Conservation (phyloP, 2,113 vertebrate genomes). For the Osmerus eperlanus region DNA sequence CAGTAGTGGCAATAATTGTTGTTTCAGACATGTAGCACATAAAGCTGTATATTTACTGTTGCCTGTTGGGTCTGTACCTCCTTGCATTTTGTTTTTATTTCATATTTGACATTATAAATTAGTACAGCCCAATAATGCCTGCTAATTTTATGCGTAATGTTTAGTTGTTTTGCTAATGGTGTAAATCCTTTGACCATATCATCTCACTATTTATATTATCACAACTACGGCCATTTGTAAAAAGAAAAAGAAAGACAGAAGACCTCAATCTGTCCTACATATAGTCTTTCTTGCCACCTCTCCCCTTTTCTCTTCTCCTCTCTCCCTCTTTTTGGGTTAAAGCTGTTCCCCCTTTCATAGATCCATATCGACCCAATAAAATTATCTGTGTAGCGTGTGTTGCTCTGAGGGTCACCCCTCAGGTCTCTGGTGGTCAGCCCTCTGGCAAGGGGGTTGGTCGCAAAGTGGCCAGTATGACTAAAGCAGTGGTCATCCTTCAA, state of each 20-base stretch:
- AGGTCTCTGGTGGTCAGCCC: slow-evolving; percentile 59
- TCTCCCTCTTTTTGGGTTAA: slow-evolving; percentile 34
- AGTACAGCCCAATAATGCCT: too few relatives aligned
- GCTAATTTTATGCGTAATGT: not conserved
- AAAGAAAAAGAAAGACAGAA: slow-evolving; percentile 37
- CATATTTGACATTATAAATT: too few relatives aligned
- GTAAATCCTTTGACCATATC: too few relatives aligned
- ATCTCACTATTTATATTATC: too few relatives aligned
- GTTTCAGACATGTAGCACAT: too few relatives aligned
- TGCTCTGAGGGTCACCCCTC: slow-evolving; percentile 61
- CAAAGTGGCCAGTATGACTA: slow-evolving; percentile 75
- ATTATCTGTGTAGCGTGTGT: slow-evolving; percentile 68
- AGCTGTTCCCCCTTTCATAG: slow-evolving; percentile 27
- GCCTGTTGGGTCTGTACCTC: too few relatives aligned
- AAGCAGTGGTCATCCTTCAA: slow-evolving; percentile 86
- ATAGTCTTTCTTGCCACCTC: slow-evolving; percentile 10
- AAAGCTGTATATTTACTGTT: too few relatives aligned
- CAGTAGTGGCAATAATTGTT: too few relatives aligned
- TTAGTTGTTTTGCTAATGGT: too few relatives aligned
- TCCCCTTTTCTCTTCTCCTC: slow-evolving; percentile 35
- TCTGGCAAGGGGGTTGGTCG: slow-evolving; percentile 54
- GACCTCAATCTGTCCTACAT: slow-evolving; percentile 26
- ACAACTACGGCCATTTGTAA: slow-evolving; percentile 32
- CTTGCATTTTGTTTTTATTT: too few relatives aligned
- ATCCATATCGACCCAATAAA: slow-evolving; percentile 64